A percentile compares a stretch with the other conserved stretches of the same genome.
These are phyloP conservation scores for Hirundo rustica DNA, from an alignment of 2,797 vertebrate species.

Conservation along the genomic window DNA sequence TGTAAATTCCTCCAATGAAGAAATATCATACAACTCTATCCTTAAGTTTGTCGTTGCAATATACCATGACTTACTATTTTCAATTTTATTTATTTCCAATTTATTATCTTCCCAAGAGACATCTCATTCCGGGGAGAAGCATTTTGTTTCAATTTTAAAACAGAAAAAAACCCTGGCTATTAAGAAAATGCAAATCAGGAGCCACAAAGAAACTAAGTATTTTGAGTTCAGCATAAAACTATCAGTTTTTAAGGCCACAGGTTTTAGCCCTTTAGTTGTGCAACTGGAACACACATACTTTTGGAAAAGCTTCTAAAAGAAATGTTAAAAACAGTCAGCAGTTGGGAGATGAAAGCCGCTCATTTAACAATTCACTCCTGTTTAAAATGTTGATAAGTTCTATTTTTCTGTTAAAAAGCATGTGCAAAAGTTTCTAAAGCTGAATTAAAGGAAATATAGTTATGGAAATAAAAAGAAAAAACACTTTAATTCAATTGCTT, in stretches of 20 bases:
- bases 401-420: neutral
- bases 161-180: neutral
- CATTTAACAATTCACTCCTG: neutral
- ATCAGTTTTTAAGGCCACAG: neutral
- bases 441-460: neutral
- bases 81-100: neutral
- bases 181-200: neutral
- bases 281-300: neutral
- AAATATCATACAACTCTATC: neutral
- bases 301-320: neutral
- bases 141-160: neutral
- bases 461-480: neutral
- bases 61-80: neutral
- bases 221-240: neutral
- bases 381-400: neutral
- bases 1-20: neutral
- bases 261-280: neutral
- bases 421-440: neutral
- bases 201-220: neutral
- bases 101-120: neutral
- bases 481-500: neutral
- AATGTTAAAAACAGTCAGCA: neutral
- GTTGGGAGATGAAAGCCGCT: neutral
- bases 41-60: neutral
- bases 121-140: neutral